Evolutionary conservation across 2,113 vertebrate genomes (phyloP).

Genomic region (Nesogale talazaci): DNA sequence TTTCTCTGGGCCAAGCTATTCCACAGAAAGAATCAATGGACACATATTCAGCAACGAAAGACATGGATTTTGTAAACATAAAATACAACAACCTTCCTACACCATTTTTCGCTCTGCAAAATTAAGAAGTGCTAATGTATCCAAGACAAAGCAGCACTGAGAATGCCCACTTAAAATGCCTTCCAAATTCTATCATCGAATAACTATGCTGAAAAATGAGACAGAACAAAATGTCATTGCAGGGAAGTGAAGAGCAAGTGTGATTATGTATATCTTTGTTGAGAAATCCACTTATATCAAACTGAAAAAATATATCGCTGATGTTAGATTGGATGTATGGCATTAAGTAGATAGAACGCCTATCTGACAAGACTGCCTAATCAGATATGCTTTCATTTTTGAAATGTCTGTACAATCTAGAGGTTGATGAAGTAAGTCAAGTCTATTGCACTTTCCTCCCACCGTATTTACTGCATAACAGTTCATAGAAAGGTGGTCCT

Average conservation of each 20-base stretch:
- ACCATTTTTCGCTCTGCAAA: background rate
- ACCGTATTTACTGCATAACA: too few relatives aligned
- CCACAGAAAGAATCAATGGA: background rate
- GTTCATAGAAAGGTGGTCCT: background rate
- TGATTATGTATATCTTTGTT: background rate
- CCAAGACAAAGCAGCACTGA: background rate
- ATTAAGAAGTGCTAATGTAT: background rate
- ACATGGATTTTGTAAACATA: background rate
- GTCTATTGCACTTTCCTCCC: background rate
- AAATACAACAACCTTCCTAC: background rate
- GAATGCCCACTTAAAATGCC: background rate
- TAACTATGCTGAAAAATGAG: conserved; percentile 28
- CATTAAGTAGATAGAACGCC: background rate
- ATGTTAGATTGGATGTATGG: background rate
- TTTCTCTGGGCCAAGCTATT: background rate
- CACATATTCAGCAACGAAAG: background rate
- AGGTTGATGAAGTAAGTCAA: conserved; percentile 6
- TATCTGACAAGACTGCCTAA: background rate
- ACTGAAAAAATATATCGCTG: conserved; percentile 25
- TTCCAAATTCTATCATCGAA: background rate
- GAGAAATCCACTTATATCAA: background rate
- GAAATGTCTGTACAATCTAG: conserved; percentile 4
- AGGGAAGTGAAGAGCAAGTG: background rate
- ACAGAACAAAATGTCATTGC: conserved; percentile 9
- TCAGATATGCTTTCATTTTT: background rate